Evolutionary conservation across 2,888 invertebrate genomes (phyloP), one percentile per base, ranked within the genome.

Genomic region (Caenorhabditis sp.): DNA sequence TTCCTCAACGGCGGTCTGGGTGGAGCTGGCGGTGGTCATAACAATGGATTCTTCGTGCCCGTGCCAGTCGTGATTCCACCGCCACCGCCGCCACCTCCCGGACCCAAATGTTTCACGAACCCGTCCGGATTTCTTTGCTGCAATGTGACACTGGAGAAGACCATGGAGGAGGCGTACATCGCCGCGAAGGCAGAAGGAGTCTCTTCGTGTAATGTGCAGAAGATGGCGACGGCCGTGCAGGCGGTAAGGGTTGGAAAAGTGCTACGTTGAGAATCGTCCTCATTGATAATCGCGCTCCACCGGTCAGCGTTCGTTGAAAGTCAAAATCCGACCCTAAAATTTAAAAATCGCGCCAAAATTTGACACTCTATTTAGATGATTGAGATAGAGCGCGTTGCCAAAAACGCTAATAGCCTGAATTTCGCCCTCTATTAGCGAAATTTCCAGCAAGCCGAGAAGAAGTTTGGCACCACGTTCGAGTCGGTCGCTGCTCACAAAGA

Each of bases 11-110:
- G 44, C 0, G 77, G 84, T n/a, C 16, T 51, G 2, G 74, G 73
- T 6, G 73, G 69, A 26, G 35, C 63, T 7, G 83, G 68, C 7
- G 69, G 76, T n/a, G 72, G 68, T 35, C 72, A 66, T 2, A 64
- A 72, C 49, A 84, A 83, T 56, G 85, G 85, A 14, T 87, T 86
- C 76, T 87, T 89, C 72, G 85, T 89, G 24, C 89, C 89, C 1
- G 89, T 89, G 4, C 89, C 89, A 12, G 86, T 89, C 26, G 89
- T 89, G 28, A 86, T 89, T 47, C 89, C 89, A n/a, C 87, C 87
- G 10, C 89, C 89, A 10, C 89, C 89, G 16, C 89, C 89, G 0
- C 89, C 89, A 8, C 89, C 89, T 6, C 89, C 89, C 7, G 89
- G 89, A 26, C 89, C 89, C 4, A 88, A 86, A 35, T 89, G 89